A percentile compares a stretch with the other conserved stretches of the same genome.
These are phyloP conservation scores for Dicyrtomina minuta DNA, from an alignment of 2,888 invertebrate genomes.

Conservation along the genomic window DNA sequence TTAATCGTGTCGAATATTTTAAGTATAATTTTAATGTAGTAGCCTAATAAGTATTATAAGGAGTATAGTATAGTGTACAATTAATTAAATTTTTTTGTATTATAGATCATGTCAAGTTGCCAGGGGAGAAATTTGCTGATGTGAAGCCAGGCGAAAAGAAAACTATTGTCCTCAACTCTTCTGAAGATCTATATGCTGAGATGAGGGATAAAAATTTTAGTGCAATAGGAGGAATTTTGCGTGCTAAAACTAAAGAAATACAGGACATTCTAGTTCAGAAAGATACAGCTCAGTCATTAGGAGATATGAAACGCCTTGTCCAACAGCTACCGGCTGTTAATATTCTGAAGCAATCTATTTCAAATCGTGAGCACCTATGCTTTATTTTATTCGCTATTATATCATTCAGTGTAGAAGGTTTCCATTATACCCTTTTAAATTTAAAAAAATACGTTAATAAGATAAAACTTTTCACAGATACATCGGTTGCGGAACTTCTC, in stretches of 20 bases:
- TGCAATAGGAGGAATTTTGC: constrained; percentile 80
- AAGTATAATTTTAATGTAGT: neutral
- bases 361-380: constrained; percentile 60
- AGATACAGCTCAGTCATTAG: constrained; percentile 78
- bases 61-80: neutral
- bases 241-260: constrained; percentile 82
- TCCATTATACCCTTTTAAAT: neutral
- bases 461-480: constrained; percentile 64
- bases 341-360: constrained; percentile 81
- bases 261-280: constrained; percentile 82
- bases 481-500: constrained; percentile 89
- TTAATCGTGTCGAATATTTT: neutral
- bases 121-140: constrained; percentile 77
- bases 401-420: too few species aligned
- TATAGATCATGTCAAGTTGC: constrained; percentile 74
- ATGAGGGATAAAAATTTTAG: constrained; percentile 91
- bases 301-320: constrained; percentile 92
- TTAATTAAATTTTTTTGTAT: too few species aligned
- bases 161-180: constrained; percentile 80
- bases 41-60: neutral
- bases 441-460: constrained; percentile 10
- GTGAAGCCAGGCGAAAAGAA: constrained; percentile 67
- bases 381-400: neutral
- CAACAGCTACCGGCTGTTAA: constrained; percentile 83
- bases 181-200: constrained; percentile 84